Base-by-base conservation (phyloP, 2,113 vertebrate species). In the Albula glossodonta region DNA sequence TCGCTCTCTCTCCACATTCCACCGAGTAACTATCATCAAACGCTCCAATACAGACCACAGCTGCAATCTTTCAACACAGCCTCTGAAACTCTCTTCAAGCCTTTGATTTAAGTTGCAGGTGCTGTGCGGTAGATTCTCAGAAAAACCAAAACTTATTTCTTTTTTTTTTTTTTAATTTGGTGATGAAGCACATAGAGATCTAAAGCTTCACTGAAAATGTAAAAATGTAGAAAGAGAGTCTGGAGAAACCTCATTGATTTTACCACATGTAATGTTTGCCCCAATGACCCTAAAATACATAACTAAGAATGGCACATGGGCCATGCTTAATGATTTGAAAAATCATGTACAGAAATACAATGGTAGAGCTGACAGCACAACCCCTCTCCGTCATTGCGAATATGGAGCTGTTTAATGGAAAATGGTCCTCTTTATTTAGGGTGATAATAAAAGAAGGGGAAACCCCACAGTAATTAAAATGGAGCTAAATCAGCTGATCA, bases 391-490 rank as follows among this genome's bases (percentile, higher is more conserved):
- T 86, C 12, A 70, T 19, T 74, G 60, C 19, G 51, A 74, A 74
- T 57, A 51, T 25, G 48, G 9, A 50, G n/a, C 9, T 49, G 70
- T 57, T 25, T 22, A 52, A 41, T 15, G 48, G 79, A 82, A 48
- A 60, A 77, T 17, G 13, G 60, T 70, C 51, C 63, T 41, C n/a
- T 66, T 25, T 22, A 25, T 74, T 74, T 74, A n/a, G 31, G 31
- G 31, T 74, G 70, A 31, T 25, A 25, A 25, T 74, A 25, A 74
- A 25, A 74, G 10, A 25, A 74, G n/a, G 6, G 19, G 5, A 80
- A 57, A 60, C 56, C 51, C 51, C 53, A 31, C 15, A 50, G 78
- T 81, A 86, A 82, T 77, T 82, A 82, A 82, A 82, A 86, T 74
- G 57, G 56, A 66, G 81, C 79, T 15, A 3, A 12, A 82, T 17